Base-by-base conservation (phyloP, 2,888 invertebrate species). In the Microctonus aethiopoides region DNA sequence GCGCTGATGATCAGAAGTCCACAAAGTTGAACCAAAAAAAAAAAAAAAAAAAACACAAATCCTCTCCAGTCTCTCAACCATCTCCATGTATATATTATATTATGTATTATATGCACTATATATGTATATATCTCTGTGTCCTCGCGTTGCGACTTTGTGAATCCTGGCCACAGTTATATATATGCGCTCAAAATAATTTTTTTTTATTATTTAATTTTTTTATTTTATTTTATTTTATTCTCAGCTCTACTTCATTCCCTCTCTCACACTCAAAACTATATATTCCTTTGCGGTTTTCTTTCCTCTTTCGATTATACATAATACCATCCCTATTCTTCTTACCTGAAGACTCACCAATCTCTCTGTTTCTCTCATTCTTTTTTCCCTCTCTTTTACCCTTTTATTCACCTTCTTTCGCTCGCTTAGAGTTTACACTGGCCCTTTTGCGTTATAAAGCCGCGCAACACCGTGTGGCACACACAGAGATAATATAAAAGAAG, bases 381-480 rank as follows among this genome's bases (percentile, higher is more conserved):
- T 73, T 77, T 72, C 71, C 74, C 74, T n/a, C 79, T 79, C 78
- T 74, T 77, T 75, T 78, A 81, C 80, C 80, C 78, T 76, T 78
- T 75, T 75, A 76, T 74, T 76, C 73, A 72, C 71, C 78, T 65
- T 74, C 73, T 67, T 75, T 72, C 66, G 70, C 64, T 71, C n/a
- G n/a, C n/a, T n/a, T n/a, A n/a, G n/a, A n/a, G n/a, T n/a, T n/a
- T 71, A 66, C 68, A 64, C 68, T 68, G 74, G 74, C 75, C 79
- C 84, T 83, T 84, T 84, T 84, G 80, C 84, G 81, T 79, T 78
- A 46, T 46, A 76, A 70, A 81, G 82, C 84, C 83, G 84, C 84
- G 82, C 81, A 64, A 46, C 16, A 79, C 82, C 82, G 83, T 83
- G 83, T 83, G 82, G 80, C 80, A 80, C 78, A 70, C 67, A 75